phyloP scores from a whole-genome alignment of 2,113 vertebrate genomes.

The Chlorodrepanis virens region DNA sequence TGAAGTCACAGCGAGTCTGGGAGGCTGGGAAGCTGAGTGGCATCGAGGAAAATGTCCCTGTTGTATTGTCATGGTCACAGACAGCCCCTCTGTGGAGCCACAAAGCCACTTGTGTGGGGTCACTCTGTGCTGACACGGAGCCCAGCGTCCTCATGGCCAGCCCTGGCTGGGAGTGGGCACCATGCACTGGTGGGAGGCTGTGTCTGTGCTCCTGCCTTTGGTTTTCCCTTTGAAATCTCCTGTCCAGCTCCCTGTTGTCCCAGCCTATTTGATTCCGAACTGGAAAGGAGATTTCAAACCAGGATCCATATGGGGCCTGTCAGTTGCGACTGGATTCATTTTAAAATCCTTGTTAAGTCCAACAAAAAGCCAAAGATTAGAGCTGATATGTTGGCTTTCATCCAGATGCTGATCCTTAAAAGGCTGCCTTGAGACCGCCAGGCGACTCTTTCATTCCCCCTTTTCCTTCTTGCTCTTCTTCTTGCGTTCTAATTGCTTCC shows the following conservation, averaged over 20 bases:
- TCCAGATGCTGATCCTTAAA: conserved; percentile 58
- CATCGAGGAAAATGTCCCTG: background rate
- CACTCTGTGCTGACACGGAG: background rate
- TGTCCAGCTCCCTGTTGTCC: background rate
- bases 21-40: background rate
- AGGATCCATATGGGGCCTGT: conserved; percentile 60
- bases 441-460: conserved; percentile 19
- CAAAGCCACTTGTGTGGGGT: background rate
- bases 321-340: conserved; percentile 61
- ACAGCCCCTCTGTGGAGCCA: background rate
- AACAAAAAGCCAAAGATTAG: conserved; percentile 69
- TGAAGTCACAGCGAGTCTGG: background rate
- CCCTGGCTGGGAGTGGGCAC: background rate
- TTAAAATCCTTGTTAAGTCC: conserved; percentile 66
- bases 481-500: conserved; percentile 38
- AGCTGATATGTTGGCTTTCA: conserved; percentile 60
- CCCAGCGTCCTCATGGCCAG: background rate
- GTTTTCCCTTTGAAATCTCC: background rate
- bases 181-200: fast-evolving
- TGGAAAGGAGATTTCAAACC: conserved; percentile 39
- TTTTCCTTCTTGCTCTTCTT: conserved; percentile 46
- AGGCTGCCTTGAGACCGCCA: conserved; percentile 43
- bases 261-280: background rate
- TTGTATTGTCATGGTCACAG: background rate
- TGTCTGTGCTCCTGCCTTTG: background rate